These are phyloP conservation scores for Grammomys surdaster DNA, from an alignment of 2,113 vertebrate species.

Conservation along the genomic window DNA sequence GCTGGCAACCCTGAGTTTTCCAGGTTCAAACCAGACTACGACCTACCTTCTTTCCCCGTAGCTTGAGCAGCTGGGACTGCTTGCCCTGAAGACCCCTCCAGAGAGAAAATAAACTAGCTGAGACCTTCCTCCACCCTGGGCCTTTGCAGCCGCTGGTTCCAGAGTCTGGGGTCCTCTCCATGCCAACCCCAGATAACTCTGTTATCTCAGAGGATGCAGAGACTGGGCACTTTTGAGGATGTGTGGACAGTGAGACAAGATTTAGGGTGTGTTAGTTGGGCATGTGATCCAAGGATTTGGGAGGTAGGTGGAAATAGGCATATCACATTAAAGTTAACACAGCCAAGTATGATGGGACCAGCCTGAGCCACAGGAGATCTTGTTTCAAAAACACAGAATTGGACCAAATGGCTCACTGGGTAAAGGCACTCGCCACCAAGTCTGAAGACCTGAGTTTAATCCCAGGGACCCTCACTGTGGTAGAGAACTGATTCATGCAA, in stretches of 20 bases:
- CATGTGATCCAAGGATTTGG: neutral
- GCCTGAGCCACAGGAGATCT: neutral
- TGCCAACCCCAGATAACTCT: neutral
- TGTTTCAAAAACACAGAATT: neutral
- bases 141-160: conserved; percentile 2
- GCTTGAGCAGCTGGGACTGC: conserved; percentile 76
- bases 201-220: neutral
- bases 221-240: neutral
- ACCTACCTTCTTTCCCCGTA: conserved; percentile 57
- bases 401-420: neutral
- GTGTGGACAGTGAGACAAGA: neutral
- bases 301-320: neutral
- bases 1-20: neutral
- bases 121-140: conserved; percentile 34
- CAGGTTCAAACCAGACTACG: neutral
- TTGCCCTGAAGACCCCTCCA: conserved; percentile 71
- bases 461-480: neutral
- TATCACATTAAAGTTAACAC: neutral
- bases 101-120: conserved; percentile 81
- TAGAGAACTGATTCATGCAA: neutral
- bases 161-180: neutral
- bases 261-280: neutral
- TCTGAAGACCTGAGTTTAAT: neutral
- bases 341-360: neutral
- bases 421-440: neutral